Evolutionary conservation across 2,888 invertebrate species (phyloP).

Genomic region (Lithophane leautieri): DNA sequence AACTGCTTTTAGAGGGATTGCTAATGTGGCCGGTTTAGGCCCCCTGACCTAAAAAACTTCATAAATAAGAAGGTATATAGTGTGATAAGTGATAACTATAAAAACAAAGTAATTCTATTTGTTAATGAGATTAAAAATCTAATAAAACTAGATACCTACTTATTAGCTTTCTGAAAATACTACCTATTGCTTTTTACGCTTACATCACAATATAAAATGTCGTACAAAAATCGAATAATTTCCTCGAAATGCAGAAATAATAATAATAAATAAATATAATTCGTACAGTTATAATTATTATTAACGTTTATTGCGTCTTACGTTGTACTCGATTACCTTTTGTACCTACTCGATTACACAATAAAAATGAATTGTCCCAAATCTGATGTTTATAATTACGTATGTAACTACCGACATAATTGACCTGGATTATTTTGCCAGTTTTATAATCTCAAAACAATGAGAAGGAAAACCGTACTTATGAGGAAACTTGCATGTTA

Average conservation of each 20-base stretch:
- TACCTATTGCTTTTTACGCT: not conserved
- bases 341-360: not conserved
- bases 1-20: no score
- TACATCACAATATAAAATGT: not conserved
- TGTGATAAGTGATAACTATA: no score
- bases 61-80: no score
- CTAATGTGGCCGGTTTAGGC: no score
- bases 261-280: no score
- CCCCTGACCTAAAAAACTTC: no score
- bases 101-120: not conserved
- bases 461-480: slow-evolving; percentile 7
- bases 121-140: not conserved
- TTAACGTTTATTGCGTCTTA: not conserved
- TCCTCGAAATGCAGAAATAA: not conserved
- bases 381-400: not conserved
- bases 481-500: not conserved
- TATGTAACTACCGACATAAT: not conserved
- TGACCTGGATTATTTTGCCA: slow-evolving; percentile 7
- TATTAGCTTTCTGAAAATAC: not conserved
- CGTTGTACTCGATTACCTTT: not conserved
- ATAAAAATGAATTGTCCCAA: slow-evolving; percentile 7
- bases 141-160: not conserved
- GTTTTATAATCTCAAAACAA: not conserved
- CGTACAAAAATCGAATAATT: not conserved
- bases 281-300: not conserved